Conservation (phyloP, 2,113 vertebrate genomes). For the Hippocampus abdominalis region DNA sequence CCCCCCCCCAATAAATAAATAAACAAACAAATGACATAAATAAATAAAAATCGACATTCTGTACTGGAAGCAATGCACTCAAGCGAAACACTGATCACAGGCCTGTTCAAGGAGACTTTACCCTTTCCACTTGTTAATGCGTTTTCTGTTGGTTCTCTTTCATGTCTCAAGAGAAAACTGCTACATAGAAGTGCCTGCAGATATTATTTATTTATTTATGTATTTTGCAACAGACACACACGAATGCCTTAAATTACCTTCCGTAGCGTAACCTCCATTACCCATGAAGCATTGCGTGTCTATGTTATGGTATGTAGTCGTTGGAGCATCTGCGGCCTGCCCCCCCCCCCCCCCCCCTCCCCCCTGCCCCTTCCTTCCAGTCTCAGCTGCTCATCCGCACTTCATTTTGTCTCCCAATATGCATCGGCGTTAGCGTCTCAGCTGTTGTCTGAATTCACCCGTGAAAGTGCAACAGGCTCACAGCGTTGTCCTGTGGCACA, state of each 20-base stretch:
- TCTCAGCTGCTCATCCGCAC: constrained; percentile 48
- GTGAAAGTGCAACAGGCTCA: background rate
- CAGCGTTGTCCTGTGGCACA: constrained; percentile 52
- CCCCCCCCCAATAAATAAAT: too few relatives aligned
- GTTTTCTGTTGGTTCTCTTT: background rate
- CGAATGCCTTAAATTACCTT: background rate
- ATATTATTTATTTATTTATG: background rate
- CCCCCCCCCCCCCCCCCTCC: background rate
- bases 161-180: background rate
- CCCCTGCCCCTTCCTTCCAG: background rate
- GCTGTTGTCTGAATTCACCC: constrained; percentile 23
- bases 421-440: constrained; percentile 44
- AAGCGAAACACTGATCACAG: background rate
- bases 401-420: constrained; percentile 55
- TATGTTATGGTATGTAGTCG: background rate
- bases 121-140: background rate
- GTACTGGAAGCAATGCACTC: too few relatives aligned
- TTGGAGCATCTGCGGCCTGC: background rate
- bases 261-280: background rate
- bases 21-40: too few relatives aligned
- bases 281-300: constrained; percentile 3
- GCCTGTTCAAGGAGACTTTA: background rate
- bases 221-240: background rate
- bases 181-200: background rate
- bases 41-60: too few relatives aligned